Evolutionary conservation across 2,113 vertebrate genomes (phyloP).

Genomic region (Cinclus cinclus): DNA sequence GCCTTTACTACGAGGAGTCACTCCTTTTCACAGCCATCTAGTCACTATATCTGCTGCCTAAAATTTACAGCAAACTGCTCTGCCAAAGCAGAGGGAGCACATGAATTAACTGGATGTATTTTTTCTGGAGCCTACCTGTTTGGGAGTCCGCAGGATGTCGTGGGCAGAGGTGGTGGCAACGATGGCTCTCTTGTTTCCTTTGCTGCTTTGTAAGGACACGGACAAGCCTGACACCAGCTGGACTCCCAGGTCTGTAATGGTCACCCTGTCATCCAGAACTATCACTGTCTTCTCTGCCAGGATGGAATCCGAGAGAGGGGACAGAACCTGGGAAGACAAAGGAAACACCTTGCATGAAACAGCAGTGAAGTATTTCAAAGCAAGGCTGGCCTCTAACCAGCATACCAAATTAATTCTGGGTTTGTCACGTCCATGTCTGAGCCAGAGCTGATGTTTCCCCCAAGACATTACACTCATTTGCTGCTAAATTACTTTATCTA

Average conservation of each 20-base stretch:
- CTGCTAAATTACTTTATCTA: neutral
- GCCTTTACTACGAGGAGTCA: neutral
- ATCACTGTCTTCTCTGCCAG: constrained; percentile 94
- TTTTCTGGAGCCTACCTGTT: constrained; percentile 77
- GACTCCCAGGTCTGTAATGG: constrained; percentile 88
- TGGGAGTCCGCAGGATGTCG: constrained; percentile 83
- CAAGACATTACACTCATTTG: neutral
- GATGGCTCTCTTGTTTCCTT: constrained; percentile 80
- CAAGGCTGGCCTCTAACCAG: neutral
- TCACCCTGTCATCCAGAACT: constrained; percentile 91
- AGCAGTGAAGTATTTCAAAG: neutral
- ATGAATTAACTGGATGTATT: accelerated
- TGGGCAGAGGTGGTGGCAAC: constrained; percentile 82
- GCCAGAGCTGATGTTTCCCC: neutral
- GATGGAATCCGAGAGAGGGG: constrained; percentile 93
- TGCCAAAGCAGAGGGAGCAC: neutral
- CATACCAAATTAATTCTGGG: neutral
- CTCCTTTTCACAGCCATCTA: neutral
- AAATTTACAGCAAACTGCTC: neutral
- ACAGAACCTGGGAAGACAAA: constrained; percentile 82
- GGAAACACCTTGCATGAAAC: neutral
- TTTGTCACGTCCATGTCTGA: neutral
- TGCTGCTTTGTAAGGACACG: constrained; percentile 81
- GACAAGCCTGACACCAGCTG: constrained; percentile 89
- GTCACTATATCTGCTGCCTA: accelerated